Base-by-base conservation (phyloP, 2,113 vertebrate species). In the Hemichromis elongatus region DNA sequence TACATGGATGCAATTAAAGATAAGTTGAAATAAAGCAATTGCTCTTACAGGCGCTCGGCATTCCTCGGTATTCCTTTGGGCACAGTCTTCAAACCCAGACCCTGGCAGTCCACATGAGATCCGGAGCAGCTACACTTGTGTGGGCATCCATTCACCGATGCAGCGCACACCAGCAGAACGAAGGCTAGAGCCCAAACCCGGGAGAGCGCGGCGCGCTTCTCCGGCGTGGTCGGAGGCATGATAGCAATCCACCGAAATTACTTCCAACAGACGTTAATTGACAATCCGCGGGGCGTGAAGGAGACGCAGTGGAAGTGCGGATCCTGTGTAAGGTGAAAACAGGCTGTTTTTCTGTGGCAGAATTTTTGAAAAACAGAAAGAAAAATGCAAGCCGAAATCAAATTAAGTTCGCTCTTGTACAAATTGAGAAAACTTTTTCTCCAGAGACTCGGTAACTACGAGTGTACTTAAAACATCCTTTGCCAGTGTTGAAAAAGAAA, bases 91-190 rank as follows among this genome's bases (percentile, higher is more conserved):
- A 99, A 96, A 89, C 97, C 97, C 86, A 98, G 97, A 91, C 97
- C 97, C 19, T 99, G 98, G 95, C 98, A 99, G 95, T 99, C 98
- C 97, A 99, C 98, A 94, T 97, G 98, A 83, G 98, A 97, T 66
- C 98, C 98, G 21, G 98, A 97, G 95, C 98, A 99, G 86, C 98
- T 99, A 96, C 98, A 99, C 94, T 99, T 99, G 92, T 97, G 96
- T 12, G 98, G 98, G 94, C 98, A 99, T 93, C 97, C 97, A 89
- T 94, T 93, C 78, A 95, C 96, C 18, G 95, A 94, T 78, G 93
- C 73, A 86, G 94, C 93, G 88, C 93, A 96, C 92, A 90, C 1
- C 80, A 96, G 7, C 84, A 96, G 92, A 92, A 96, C 96, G 86
- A 94, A 93, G 66, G 96, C 80, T 82, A 97, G 95, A 88, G 90